phyloP scores from a whole-genome alignment of 2,113 vertebrate genomes.

The Gorsachius goisagi region DNA sequence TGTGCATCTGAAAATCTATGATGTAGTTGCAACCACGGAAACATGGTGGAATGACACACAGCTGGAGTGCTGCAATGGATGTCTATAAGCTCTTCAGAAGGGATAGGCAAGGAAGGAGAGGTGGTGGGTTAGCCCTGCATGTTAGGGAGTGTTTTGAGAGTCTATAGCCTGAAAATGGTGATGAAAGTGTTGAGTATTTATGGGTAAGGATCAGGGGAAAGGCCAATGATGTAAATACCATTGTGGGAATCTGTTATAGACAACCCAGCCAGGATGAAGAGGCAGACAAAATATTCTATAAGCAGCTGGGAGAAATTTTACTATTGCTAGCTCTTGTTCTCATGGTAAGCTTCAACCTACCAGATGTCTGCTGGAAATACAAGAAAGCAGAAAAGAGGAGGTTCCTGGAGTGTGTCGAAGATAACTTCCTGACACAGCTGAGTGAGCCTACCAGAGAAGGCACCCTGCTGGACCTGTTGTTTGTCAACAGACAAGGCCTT shows the following conservation, averaged over 20 bases:
- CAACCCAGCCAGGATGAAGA: neutral
- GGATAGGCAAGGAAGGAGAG: neutral
- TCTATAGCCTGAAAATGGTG: neutral
- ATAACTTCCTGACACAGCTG: neutral
- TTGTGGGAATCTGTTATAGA: neutral
- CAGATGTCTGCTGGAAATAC: neutral
- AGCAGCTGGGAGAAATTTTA: neutral
- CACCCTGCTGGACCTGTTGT: neutral
- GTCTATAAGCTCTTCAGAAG: neutral
- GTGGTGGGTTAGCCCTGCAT: neutral
- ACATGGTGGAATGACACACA: too few relatives aligned
- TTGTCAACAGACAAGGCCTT: neutral
- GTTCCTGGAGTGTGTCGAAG: neutral
- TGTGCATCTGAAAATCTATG: neutral
- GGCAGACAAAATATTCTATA: neutral
- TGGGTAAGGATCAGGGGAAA: neutral
- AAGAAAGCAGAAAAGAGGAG: neutral
- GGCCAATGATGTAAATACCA: neutral
- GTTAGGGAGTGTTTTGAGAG: neutral
- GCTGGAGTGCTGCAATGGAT: neutral
- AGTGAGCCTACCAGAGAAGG: neutral
- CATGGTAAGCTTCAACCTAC: too few relatives aligned
- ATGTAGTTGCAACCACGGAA: neutral
- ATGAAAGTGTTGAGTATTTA: neutral
- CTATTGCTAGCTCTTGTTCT: neutral